Base-by-base conservation (phyloP, 2,888 invertebrate species). In the Sipunculus nudus region DNA sequence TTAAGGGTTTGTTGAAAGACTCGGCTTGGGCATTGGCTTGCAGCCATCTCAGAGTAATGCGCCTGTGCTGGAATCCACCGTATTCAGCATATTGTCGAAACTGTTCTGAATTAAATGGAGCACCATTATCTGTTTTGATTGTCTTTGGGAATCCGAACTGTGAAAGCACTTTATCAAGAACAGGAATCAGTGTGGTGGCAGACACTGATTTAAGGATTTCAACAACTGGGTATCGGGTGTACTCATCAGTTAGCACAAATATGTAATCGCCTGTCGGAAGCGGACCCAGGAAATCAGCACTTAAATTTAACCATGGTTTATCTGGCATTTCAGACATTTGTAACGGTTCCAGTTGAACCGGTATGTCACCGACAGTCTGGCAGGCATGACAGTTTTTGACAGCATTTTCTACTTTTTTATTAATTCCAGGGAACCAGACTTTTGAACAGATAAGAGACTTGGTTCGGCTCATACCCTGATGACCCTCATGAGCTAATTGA, bases 1-100 rank as follows among this genome's bases (percentile, higher is more conserved):
- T 45, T 16, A 72, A n/a, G 16, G 69, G 55, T n/a, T 47, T 25
- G 67, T 69, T 71, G 40, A 72, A 72, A 6, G 67, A 26, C 47
- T 70, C 71, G 6, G 43, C 67, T 49, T 46, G 46, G 2, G 63
- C 66, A 56, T 68, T 73, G 21, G 67, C 65, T 49, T 65, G 47
- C n/a, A 70, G 66, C 61, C 65, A 63, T 28, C 65, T 23, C 8
- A 54, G 53, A 16, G 61, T 59, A 31, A 59, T 41, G 43, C 53
- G 57, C 10, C 53, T 3, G 25, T 70, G 68, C 23, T 56, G 43
- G 21, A 72, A 72, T 25, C 68, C 67, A 10, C 47, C n/a, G 8
- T 47, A 35, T 5, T 58, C 39, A 10, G 68, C 67, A 61, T 63
- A 69, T 8, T 70, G 31, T 25, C 21, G 13, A 40, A 67, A 63